A percentile compares a stretch with the other conserved stretches of the same genome.
phyloP scores from a whole-genome alignment of 92 coral and sea anemone species.

The Bergia sp. region DNA sequence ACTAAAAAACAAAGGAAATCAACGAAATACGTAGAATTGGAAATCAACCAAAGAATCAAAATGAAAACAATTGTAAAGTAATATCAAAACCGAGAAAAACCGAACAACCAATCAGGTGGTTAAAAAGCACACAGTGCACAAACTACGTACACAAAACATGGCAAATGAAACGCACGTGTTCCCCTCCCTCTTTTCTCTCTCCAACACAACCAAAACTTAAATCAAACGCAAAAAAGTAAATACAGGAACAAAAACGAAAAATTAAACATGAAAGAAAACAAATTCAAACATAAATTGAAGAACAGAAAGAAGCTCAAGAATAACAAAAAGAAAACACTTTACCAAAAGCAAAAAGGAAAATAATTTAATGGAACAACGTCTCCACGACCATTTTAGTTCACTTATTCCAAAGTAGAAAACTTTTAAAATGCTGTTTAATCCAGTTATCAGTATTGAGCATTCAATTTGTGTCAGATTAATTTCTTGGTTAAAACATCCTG shows the following conservation, averaged over 20 bases:
- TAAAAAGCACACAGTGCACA: neutral
- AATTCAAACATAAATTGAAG: neutral
- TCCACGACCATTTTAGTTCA: neutral
- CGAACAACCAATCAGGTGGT: neutral
- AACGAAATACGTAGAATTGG: neutral
- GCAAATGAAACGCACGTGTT: neutral
- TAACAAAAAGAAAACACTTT: neutral
- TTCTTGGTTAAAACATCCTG: constrained; percentile 48
- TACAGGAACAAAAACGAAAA: neutral
- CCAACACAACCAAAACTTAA: neutral
- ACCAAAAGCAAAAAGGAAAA: neutral
- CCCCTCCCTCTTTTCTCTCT: neutral
- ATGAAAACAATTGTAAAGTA: neutral
- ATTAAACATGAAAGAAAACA: neutral
- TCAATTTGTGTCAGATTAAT: constrained; percentile 25
- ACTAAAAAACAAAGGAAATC: neutral
- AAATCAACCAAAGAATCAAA: neutral
- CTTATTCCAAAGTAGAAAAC: neutral
- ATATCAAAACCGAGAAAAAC: neutral
- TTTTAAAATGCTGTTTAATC: neutral
- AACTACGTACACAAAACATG: neutral
- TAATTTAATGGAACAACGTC: constrained; percentile 2
- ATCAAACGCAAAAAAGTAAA: neutral
- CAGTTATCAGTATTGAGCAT: neutral
- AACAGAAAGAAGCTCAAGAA: constrained; percentile 31